Base-by-base conservation (phyloP, 1,140 invertebrate genomes). In the Coboldia fuscipes region DNA sequence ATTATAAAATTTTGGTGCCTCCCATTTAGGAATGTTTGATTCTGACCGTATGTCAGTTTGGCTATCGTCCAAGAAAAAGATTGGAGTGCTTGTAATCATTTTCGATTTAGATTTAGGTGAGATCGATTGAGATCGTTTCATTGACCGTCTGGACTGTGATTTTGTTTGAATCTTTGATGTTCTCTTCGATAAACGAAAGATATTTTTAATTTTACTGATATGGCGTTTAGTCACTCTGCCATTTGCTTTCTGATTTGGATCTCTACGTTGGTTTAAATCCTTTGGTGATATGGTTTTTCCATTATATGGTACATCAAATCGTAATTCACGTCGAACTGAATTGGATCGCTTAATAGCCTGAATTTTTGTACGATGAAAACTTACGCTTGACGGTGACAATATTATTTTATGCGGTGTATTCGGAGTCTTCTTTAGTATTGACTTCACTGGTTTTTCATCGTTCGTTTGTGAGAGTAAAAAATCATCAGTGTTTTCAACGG, bases 211-310 rank as follows among this genome's bases (percentile, higher is more conserved):
- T n/a, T n/a, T n/a, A n/a, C n/a, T n/a, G n/a, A n/a, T n/a, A n/a
- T n/a, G n/a, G n/a, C n/a, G n/a, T n/a, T n/a, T n/a, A n/a, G n/a
- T n/a, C n/a, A n/a, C n/a, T n/a, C n/a, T n/a, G n/a, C n/a, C n/a
- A n/a, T n/a, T n/a, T n/a, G n/a, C 29, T 30, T 30, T 30, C 15
- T 30, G 9, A 30, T 30, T 30, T 9, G 29, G 29, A 30, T 6
- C 29, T 15, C 15, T 7, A 30, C 6, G 15, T 7, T 12, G 9
- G 6, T 9, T 12, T 15, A 8, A 30, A 12, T 12, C 15, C 14
- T 30, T 30, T 30, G 7, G 7, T 6, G 9, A 12, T 6, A 30
- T 12, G 6, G 7, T 9, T 30, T 7, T 13, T 30, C 29, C 6
- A 13, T 7, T 12, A 7, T 30, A 13, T 30, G 29, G 29, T 6